A percentile compares a stretch with the other conserved stretches of the same genome.
Evolutionary conservation across 2,888 invertebrate genomes (phyloP).

Genomic region (Drosophila nigricruria): DNA sequence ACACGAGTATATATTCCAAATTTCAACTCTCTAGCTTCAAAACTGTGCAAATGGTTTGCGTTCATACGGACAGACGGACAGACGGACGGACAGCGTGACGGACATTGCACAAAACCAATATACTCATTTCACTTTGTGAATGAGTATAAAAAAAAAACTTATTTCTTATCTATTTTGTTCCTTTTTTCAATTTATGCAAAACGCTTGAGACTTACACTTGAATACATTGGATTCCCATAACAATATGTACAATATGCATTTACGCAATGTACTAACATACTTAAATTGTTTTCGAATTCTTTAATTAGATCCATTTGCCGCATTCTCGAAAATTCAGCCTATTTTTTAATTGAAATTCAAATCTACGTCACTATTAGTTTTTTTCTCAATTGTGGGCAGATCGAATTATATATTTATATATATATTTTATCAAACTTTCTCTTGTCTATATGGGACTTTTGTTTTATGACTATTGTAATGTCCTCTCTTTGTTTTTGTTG

Average conservation of each 20-base stretch:
- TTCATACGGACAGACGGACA: no score
- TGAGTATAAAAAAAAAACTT: not conserved
- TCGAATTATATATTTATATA: constrained; percentile 8
- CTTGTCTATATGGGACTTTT: not conserved
- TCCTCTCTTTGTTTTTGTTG: not conserved
- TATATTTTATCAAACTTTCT: not conserved
- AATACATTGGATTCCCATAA: constrained; percentile 11
- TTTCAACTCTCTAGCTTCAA: no score
- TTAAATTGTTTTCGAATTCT: constrained; percentile 31
- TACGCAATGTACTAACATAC: constrained; percentile 44
- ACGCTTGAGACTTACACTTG: constrained; percentile 52
- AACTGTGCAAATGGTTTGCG: no score
- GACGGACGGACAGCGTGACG: no score
- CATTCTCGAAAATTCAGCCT: constrained; percentile 16
- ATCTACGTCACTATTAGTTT: constrained; percentile 18
- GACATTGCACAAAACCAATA: no score
- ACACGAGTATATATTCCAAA: no score
- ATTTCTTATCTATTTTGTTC: not conserved
- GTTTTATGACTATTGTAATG: constrained; percentile 2
- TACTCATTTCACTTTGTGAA: no score
- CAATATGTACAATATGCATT: constrained; percentile 16
- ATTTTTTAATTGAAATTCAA: constrained; percentile 14
- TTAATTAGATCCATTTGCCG: constrained; percentile 49
- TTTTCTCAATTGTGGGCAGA: constrained; percentile 1
- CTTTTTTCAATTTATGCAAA: constrained; percentile 28